Evolutionary conservation across 2,888 invertebrate genomes (phyloP).

Genomic region (Pyrocoelia pectoralis): DNA sequence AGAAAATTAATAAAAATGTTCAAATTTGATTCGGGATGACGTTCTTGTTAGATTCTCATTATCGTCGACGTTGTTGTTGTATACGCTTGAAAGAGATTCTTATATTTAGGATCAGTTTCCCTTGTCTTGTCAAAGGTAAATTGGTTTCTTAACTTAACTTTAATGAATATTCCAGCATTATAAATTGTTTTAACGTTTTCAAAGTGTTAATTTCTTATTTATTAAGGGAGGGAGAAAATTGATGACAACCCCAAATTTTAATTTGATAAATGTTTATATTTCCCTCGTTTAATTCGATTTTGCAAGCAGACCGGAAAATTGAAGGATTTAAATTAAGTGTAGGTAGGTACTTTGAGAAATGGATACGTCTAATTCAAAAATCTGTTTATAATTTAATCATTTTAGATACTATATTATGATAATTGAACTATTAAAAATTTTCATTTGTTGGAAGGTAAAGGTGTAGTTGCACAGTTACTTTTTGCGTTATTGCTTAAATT

Average conservation of each 20-base stretch:
- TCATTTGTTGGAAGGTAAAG: too few species aligned
- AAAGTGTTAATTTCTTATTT: too few species aligned
- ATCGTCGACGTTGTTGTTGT: constrained; percentile 47
- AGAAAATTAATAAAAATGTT: constrained; percentile 25
- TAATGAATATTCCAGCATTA: constrained; percentile 20
- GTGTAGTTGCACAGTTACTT: too few species aligned
- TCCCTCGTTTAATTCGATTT: not conserved
- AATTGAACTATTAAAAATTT: too few species aligned
- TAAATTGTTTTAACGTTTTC: not conserved
- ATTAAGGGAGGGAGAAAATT: not conserved
- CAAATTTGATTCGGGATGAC: constrained; percentile 32
- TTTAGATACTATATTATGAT: too few species aligned
- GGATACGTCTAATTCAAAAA: too few species aligned
- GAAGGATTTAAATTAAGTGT: not conserved
- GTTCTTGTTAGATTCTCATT: constrained; percentile 22
- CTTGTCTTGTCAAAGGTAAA: constrained; percentile 50
- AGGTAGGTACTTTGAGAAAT: too few species aligned
- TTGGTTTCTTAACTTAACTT: constrained; percentile 20
- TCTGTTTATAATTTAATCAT: too few species aligned
- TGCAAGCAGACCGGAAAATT: constrained; percentile 1
- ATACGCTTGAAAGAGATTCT: constrained; percentile 48
- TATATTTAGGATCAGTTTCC: constrained; percentile 51
- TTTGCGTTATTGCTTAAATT: too few species aligned
- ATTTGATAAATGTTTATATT: not conserved
- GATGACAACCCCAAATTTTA: not conserved